Evolutionary conservation across 35 echinoderm and acorn worm genomes (phyloP), one percentile per base, ranked within the genome.

Genomic region (Acanthaster planci): DNA sequence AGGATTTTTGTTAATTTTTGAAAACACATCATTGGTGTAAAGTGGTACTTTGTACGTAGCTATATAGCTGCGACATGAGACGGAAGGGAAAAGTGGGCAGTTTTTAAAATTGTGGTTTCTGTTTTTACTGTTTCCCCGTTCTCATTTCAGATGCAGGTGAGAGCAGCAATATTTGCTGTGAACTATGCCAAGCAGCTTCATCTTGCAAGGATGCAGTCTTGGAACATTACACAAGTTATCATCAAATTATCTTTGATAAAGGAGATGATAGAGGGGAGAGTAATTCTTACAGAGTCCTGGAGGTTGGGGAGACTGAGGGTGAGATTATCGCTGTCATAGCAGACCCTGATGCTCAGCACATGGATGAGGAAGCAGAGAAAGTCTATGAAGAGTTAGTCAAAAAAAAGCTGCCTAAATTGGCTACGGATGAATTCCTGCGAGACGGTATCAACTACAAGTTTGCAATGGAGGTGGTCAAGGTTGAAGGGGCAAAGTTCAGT

Each of bases 401-500:
- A 5, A 52, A 34, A 52, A 14, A 47, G 18, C 8, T 52, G 51
- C 30, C 51, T 21, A 26, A 81, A 21, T 37, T 15, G 30, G 52
- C 53, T 15, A 83, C 81, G 0, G 54, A 37, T 2, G 29, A 59
- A 9, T 37, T 37, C 30, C 42, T 53, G 51, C 53, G 52, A 52
- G 51, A 83, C 17, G 30, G 10, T 2, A 40, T 83, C 34, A 83
- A 58, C 51, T 40, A 58, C 30, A 83, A 57, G 38, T 83, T 83
- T 59, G 56, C 51, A 15, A 37, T 83, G 81, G 52, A 59, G 21
- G 56, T 21, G 38, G 81, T 58, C 21, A 31, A 54, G 18, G 51
- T 83, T 1, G 10, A 31, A 19, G 52, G 81, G n/a, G 7, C 53
- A 22, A 83, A 83, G 32, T 83, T 83, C 81, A 83, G 37, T 17